Base-by-base conservation (phyloP, 2,113 vertebrate genomes). In the Bambusicola thoracicus region DNA sequence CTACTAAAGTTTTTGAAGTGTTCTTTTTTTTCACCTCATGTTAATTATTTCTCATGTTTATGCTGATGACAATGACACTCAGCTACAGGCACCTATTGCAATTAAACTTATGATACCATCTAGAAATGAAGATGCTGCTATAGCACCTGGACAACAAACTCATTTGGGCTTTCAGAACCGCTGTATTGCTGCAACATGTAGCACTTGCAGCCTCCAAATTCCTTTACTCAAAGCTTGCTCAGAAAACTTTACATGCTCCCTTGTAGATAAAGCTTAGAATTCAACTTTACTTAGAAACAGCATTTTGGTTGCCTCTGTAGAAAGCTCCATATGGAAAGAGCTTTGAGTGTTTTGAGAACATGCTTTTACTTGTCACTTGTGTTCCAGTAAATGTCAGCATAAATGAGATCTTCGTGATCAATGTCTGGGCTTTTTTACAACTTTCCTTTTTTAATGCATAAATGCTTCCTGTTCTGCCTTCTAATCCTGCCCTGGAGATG, bases 401-500 rank as follows among this genome's bases (percentile, higher is more conserved):
- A 97, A 90, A 80, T 95, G 97, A 96, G 94, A 91, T 84, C 93
- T 25, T 53, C 58, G 25, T 48, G 61, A 95, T 97, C 93, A 88
- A 90, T 95, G 77, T 82, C 72, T 95, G 87, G 82, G 44, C 34
- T 65, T 95, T 96, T 91, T 94, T 94, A 95, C 75, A 96, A 81
- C 68, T 90, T 79, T 94, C 84, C 38, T 82, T 94, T 95, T 93
- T 89, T 92, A 88, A 86, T 72, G 49, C 27, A 85, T 89, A 96
- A 96, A 76, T 14, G 56, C 68, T 97, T 98, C 92, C 92, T 96
- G 78, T 94, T 95, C 68, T 94, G 81, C 59, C 79, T 97, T 85
- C 49, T 96, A 95, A 97, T 95, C 89, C 75, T 84, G 92, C 95
- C 94, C 92, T 94, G 82, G 93, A 97, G 95, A 96, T 94, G 70